Conservation (phyloP, 2,888 invertebrate genomes). For the Volucella bombylans region DNA sequence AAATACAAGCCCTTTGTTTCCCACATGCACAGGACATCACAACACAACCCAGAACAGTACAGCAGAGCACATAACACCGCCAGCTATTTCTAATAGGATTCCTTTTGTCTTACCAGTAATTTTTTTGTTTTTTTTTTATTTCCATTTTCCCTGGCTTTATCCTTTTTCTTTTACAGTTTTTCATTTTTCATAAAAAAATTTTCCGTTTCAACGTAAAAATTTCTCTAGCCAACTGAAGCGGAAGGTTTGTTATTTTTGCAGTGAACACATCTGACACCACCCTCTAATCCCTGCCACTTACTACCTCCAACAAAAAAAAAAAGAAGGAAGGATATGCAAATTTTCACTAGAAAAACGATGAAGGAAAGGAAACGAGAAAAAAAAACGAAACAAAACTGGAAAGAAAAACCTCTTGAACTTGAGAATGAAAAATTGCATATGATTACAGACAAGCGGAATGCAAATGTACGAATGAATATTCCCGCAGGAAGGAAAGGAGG, state of each 20-base stretch:
- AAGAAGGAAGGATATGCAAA: conserved; percentile 48
- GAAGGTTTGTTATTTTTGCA: conserved; percentile 50
- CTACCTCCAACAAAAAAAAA: neutral
- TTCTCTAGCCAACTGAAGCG: conserved; percentile 44
- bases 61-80: conserved; percentile 20
- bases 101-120: conserved; percentile 64
- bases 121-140: neutral
- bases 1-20: too few relatives aligned
- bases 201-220: conserved; percentile 14
- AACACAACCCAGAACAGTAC: too few relatives aligned
- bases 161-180: conserved; percentile 15
- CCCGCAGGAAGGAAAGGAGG: conserved; percentile 33
- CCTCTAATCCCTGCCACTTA: conserved; percentile 28
- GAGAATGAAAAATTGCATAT: conserved; percentile 69
- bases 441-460: conserved; percentile 64
- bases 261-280: conserved; percentile 53
- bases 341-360: conserved; percentile 29
- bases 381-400: neutral
- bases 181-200: conserved; percentile 41
- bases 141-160: conserved; percentile 9
- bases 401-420: conserved; percentile 62
- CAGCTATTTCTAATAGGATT: conserved; percentile 66
- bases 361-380: conserved; percentile 1
- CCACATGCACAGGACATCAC: too few relatives aligned
- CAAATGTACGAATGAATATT: conserved; percentile 35